phyloP scores from a whole-genome alignment of 2,797 vertebrate species.

The Hyperoplus lanceolatus region DNA sequence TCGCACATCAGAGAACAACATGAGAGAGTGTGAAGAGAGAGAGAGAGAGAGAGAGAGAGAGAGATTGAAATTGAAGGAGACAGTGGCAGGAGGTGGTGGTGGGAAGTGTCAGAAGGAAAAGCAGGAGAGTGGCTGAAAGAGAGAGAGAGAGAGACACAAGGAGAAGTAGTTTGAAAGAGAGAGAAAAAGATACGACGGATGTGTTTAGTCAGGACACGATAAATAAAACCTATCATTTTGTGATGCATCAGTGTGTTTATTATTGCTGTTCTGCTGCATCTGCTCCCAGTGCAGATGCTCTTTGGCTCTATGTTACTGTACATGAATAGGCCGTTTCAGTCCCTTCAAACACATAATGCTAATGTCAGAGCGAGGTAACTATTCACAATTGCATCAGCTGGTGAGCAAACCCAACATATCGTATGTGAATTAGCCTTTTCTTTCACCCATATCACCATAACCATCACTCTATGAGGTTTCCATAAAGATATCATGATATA shows the following conservation, averaged over 20 bases:
- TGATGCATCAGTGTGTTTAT: conserved; percentile 55
- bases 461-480: not conserved
- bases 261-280: conserved; percentile 5
- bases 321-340: not conserved
- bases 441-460: not conserved
- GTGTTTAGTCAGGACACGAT: conserved; percentile 30
- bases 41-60: conserved; percentile 4
- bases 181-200: conserved; percentile 8
- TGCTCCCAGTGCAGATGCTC: not conserved
- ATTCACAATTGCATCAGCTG: not conserved
- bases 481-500: conserved; percentile 6
- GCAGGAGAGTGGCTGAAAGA: conserved; percentile 3
- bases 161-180: not conserved
- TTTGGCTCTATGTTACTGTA: not conserved
- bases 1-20: conserved; percentile 33
- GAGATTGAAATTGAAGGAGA: conserved; percentile 46
- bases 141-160: conserved; percentile 3
- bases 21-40: conserved; percentile 19
- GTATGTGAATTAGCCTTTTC: not conserved
- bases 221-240: conserved; percentile 69
- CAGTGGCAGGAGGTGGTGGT: conserved; percentile 40
- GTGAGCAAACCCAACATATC: not conserved
- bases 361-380: not conserved
- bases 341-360: not conserved
- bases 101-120: conserved; percentile 35